Evolutionary conservation across 2,888 invertebrate species (phyloP), one percentile per base, ranked within the genome.

Genomic region (Hypena proboscidalis): DNA sequence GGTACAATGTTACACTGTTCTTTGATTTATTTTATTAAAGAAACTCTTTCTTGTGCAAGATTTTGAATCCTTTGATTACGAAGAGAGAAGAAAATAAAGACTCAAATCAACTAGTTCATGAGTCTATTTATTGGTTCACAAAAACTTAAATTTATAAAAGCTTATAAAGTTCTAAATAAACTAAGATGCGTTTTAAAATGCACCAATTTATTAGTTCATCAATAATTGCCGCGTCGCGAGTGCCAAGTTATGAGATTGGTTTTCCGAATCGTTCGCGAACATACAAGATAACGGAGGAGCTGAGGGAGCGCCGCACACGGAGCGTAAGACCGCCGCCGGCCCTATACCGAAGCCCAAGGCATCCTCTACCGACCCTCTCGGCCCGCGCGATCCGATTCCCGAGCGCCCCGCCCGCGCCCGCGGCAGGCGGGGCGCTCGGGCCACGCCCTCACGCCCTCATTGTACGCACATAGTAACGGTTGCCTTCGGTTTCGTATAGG

Each of bases 401-500:
- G 22, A 34, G 22, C 27, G 15, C 41, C 0, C 13, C 9, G 41
- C 29, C 26, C 27, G 32, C 25, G 0, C 3, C 2, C 17, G 8
- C 2, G 8, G 17, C 20, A 32, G 31, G 32, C 31, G 14, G 10
- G 14, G 33, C 11, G 27, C 34, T 29, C 34, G 42, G 19, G 20
- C 15, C 17, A 4, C 20, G 26, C 35, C 29, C 25, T 4, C 22
- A 20, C 21, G 19, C 10, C 27, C 21, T 6, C 32, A 14, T 22
- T 15, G 17, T 53, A n/a, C 53, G 52, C 57, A 43, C 42, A 35
- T 57, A 81, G 80, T 85, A 80, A 79, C 79, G 87, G 94, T 94
- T 94, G 95, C 95, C 95, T 95, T 95, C 95, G 95, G 96, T 95
- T 95, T 84, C 80, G 94, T 94, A 93, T 94, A 95, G 95, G 94